Percentiles rank a stretch among this genome's conserved stretches.
Evolutionary conservation across 2,113 vertebrate genomes (phyloP).

Genomic region (Leiothrix lutea): DNA sequence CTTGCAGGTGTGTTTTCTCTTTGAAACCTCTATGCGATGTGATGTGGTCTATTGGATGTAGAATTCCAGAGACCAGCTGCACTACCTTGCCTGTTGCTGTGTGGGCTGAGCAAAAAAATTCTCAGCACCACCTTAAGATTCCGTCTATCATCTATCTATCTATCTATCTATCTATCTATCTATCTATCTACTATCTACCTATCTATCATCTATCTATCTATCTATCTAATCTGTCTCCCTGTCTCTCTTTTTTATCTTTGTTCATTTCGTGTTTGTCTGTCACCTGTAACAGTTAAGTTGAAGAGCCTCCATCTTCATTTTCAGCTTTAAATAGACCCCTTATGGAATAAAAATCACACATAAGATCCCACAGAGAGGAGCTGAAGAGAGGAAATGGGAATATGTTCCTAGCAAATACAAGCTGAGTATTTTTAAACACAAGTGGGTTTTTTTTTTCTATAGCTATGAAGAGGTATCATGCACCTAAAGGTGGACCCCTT

Average conservation of each 20-base stretch:
- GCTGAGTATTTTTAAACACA: not conserved
- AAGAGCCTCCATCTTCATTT: not conserved
- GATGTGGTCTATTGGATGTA: accelerated
- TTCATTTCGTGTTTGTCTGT: not conserved
- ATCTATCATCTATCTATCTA: not conserved
- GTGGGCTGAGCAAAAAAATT: not conserved
- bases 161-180: not conserved
- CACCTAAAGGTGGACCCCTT: not conserved
- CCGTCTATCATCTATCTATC: not conserved
- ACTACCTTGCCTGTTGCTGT: not conserved
- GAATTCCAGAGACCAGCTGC: not conserved
- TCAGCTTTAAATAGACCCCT: not conserved
- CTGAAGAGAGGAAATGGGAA: not conserved
- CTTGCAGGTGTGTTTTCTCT: not conserved
- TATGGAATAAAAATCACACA: not conserved
- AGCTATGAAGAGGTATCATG: not conserved
- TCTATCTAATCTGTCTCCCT: not conserved
- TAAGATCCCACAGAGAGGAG: not conserved
- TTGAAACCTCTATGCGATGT: not conserved
- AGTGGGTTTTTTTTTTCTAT: not conserved
- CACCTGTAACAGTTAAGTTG: not conserved
- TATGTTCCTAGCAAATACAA: not conserved
- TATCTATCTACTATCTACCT: not conserved
- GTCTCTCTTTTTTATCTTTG: not conserved
- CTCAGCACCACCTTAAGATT: not conserved